Base-by-base conservation (phyloP, 1,140 invertebrate species). In the Tetraneura akinire region DNA sequence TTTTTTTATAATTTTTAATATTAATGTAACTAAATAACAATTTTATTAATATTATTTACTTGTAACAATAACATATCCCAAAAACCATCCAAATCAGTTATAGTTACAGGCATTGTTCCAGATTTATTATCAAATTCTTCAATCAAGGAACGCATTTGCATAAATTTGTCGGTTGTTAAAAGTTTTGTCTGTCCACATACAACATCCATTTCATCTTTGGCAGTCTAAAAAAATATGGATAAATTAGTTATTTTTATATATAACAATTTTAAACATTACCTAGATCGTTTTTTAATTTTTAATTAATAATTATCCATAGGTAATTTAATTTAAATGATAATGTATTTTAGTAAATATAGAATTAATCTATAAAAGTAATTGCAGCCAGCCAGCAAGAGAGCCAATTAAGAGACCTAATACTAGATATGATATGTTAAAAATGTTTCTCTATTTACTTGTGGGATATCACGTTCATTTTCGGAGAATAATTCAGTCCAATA, bases 151-250 rank as follows among this genome's bases (percentile, higher is more conserved):
- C 68, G 74, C 49, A 82, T 71, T 64, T 82, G 81, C 70, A 80
- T 70, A 53, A 82, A 82, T 80, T 82, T 82, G 21, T 82, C 81
- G n/a, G 64, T 80, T 60, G 81, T 82, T 29, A 82, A 73, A 37
- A 82, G 80, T 57, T 80, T 55, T 51, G 81, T 82, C 55, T 82
- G 78, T 21, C 81, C 81, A 49, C 66, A 62, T 5, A 60, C 42
- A 55, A 71, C 80, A 80, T 81, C 78, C 14, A 81, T 80, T 57
- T 81, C 81, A 80, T 78, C 74, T 78, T 47, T 78, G 14, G 62
- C 11, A 42, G 21, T 42, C 74, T 78, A 45, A 42, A 45, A 74
- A 3, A 66, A 66, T 26, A 60, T 0, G 10, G 16, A 53, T 53
- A n/a, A n/a, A n/a, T n/a, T n/a, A n/a, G n/a, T n/a, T n/a, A n/a